Evolutionary conservation across 2,888 invertebrate species (phyloP).

Genomic region (Ophion ellenae): DNA sequence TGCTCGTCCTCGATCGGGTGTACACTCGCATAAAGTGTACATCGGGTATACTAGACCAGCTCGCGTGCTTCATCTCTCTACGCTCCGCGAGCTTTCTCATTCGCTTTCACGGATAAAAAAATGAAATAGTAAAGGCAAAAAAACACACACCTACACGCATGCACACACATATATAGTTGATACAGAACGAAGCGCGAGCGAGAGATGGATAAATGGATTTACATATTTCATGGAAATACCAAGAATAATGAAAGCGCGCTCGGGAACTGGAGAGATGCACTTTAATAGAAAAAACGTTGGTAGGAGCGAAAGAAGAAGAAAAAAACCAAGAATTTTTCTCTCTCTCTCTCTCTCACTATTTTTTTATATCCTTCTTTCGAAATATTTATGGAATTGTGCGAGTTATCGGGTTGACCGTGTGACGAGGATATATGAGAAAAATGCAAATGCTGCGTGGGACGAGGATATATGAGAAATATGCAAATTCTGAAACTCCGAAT

Average conservation of each 20-base stretch:
- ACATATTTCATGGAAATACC: constrained; percentile 61
- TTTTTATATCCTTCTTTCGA: constrained; percentile 11
- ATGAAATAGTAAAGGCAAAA: constrained; percentile 20
- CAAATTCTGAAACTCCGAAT: constrained; percentile 14
- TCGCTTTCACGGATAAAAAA: constrained; percentile 37
- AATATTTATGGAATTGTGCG: constrained; percentile 50
- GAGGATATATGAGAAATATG: constrained; percentile 21
- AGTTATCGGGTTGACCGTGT: constrained; percentile 53
- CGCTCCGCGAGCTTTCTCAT: constrained; percentile 40
- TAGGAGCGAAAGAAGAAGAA: not conserved
- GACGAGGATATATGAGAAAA: constrained; percentile 50
- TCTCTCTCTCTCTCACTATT: not conserved
- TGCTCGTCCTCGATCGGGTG: constrained; percentile 67
- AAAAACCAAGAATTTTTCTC: constrained; percentile 2
- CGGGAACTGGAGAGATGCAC: constrained; percentile 35
- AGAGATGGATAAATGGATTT: constrained; percentile 64
- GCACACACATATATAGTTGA: not conserved
- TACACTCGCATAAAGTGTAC: constrained; percentile 69
- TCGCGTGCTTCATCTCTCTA: not conserved
- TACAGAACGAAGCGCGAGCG: constrained; percentile 44
- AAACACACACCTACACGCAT: not conserved
- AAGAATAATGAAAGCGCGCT: constrained; percentile 61
- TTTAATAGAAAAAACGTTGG: constrained; percentile 49
- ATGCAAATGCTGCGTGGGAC: constrained; percentile 40
- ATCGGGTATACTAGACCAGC: constrained; percentile 39